Percentiles rank a stretch among this genome's conserved stretches.
Evolutionary conservation across 1,140 invertebrate species (phyloP).

Genomic region (Eufriesea mexicana): DNA sequence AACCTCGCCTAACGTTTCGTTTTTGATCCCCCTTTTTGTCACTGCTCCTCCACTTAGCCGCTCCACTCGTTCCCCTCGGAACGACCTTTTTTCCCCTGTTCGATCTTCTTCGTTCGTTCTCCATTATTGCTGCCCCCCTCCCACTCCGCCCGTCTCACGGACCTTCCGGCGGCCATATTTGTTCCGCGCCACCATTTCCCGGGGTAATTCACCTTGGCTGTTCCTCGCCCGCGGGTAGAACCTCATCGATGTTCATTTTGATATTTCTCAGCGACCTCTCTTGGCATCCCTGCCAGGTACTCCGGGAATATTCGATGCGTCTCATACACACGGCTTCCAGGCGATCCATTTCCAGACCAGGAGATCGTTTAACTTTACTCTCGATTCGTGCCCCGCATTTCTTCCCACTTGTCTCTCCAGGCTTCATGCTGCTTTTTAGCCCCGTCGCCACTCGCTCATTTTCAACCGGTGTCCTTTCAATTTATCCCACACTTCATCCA

Average conservation of each 20-base stretch:
- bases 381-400: background rate
- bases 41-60: background rate
- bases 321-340: background rate
- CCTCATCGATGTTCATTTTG: conserved; percentile 9
- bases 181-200: conserved; percentile 7
- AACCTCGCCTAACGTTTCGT: background rate
- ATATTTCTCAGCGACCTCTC: conserved; percentile 1
- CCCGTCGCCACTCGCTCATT: background rate
- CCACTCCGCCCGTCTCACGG: background rate
- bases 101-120: background rate
- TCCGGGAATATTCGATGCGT: conserved; percentile 27
- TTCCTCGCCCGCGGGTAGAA: conserved; percentile 11
- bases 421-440: background rate
- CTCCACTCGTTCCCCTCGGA: conserved; percentile 15
- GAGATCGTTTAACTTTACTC: conserved; percentile 8
- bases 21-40: background rate
- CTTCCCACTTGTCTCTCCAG: background rate
- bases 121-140: background rate
- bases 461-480: conserved; percentile 13
- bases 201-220: conserved; percentile 8
- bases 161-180: background rate
- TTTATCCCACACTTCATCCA: background rate
- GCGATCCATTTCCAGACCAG: conserved; percentile 2
- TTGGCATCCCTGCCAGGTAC: background rate
- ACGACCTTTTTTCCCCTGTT: background rate